These are phyloP conservation scores for Etia nguti DNA, from an alignment of 2,113 vertebrate species.

Conservation along the genomic window DNA sequence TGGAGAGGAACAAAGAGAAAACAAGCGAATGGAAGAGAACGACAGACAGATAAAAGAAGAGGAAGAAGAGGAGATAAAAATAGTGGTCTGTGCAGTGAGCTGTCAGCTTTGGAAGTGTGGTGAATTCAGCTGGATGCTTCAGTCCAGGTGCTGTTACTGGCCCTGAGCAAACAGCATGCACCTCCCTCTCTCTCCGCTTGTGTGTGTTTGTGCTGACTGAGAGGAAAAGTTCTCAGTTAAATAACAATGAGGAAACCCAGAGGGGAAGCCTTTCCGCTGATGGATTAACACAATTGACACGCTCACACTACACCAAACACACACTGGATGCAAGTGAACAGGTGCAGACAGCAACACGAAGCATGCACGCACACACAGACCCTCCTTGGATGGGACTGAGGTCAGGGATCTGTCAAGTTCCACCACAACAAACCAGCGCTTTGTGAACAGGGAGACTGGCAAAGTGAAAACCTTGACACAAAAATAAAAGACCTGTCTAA, in stretches of 20 bases:
- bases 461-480: not conserved
- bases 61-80: not conserved
- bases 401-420: not conserved
- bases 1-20: not conserved
- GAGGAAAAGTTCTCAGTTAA: slow-evolving; percentile 23
- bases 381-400: not conserved
- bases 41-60: not conserved
- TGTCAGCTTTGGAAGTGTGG: not conserved
- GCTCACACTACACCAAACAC: not conserved
- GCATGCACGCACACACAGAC: not conserved
- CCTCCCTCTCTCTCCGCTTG: not conserved
- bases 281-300: not conserved
- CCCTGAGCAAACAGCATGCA: not conserved
- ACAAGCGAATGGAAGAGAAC: not conserved
- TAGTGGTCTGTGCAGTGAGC: slow-evolving; percentile 1
- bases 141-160: slow-evolving; percentile 22
- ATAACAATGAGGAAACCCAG: not conserved
- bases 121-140: slow-evolving; percentile 11
- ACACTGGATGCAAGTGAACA: not conserved
- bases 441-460: not conserved
- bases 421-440: not conserved
- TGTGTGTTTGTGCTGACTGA: slow-evolving; percentile 15
- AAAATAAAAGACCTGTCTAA: not conserved
- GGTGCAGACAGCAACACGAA: not conserved
- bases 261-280: not conserved